These are phyloP conservation scores for Tipula unca DNA, from an alignment of 2,888 invertebrate genomes.

Conservation along the genomic window DNA sequence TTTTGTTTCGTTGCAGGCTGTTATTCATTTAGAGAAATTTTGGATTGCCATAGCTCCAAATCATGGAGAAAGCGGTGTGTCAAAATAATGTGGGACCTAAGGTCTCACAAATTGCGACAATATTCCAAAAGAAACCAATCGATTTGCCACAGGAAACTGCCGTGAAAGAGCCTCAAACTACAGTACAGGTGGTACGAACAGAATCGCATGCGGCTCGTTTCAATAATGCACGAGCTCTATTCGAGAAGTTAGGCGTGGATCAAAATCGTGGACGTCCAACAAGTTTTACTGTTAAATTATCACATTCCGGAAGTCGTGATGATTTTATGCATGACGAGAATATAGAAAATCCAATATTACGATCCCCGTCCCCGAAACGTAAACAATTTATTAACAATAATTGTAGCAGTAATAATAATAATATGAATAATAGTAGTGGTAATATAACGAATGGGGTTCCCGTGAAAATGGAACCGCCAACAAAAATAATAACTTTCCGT, in stretches of 20 bases:
- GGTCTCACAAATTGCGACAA: slow-evolving; percentile 85
- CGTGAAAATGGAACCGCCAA: slow-evolving; percentile 37
- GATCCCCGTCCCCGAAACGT: slow-evolving; percentile 41
- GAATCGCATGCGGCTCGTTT: slow-evolving; percentile 86
- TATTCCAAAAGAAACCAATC: slow-evolving; percentile 69
- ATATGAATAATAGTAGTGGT: slow-evolving; percentile 29
- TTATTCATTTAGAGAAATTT: not conserved
- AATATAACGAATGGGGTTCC: slow-evolving; percentile 42
- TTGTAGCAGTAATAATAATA: slow-evolving; percentile 28
- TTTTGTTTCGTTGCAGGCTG: not conserved
- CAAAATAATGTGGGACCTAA: slow-evolving; percentile 57
- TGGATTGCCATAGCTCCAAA: not conserved
- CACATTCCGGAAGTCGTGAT: slow-evolving; percentile 40
- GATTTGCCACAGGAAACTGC: slow-evolving; percentile 35
- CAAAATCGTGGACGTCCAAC: slow-evolving; percentile 43
- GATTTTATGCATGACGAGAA: slow-evolving; percentile 41
- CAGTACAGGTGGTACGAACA: slow-evolving; percentile 70
- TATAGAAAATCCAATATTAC: slow-evolving; percentile 38
- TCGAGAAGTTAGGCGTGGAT: slow-evolving; percentile 79
- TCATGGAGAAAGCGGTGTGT: slow-evolving; percentile 55
- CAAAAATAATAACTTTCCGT: slow-evolving; percentile 42
- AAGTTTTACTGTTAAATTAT: slow-evolving; percentile 35
- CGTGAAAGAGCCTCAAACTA: slow-evolving; percentile 42
- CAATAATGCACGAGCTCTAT: slow-evolving; percentile 83
- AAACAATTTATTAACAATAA: slow-evolving; percentile 27